Conservation (phyloP, 2,113 vertebrate species). For the Baryphthengus martii region DNA sequence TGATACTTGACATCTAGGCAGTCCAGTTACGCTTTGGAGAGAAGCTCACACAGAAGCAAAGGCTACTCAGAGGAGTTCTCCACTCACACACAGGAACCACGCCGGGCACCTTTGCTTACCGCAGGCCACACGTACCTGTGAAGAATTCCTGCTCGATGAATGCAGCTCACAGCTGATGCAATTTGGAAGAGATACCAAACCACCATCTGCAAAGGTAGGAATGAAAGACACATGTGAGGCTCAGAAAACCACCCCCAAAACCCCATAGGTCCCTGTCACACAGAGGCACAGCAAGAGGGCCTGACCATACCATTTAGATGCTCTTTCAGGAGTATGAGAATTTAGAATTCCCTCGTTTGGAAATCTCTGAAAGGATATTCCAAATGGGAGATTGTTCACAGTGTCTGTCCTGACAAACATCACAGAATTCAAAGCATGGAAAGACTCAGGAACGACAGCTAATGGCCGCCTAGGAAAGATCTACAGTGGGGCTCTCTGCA, state of each 20-base stretch:
- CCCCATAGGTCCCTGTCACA: accelerated
- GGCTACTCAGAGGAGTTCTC: not conserved
- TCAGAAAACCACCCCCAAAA: not conserved
- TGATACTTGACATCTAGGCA: not conserved
- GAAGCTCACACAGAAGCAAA: not conserved
- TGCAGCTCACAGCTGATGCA: slow-evolving; percentile 92
- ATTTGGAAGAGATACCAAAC: slow-evolving; percentile 99
- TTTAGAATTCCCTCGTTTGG: not conserved
- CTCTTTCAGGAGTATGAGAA: not conserved
- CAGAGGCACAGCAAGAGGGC: not conserved
- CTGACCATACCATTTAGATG: not conserved
- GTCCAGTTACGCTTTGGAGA: not conserved
- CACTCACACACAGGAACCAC: not conserved
- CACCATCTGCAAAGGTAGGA: slow-evolving; percentile 81
- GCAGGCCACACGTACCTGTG: slow-evolving; percentile 82
- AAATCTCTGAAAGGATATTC: not conserved
- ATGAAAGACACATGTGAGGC: not conserved
- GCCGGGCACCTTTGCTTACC: not conserved
- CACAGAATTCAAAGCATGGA: not conserved
- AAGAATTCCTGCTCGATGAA: slow-evolving; percentile 94
- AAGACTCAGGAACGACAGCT: not conserved
- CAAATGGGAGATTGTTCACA: not conserved
- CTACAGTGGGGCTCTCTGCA: not conserved
- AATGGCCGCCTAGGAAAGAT: not conserved
- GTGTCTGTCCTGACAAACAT: not conserved